A percentile compares a stretch with the other conserved stretches of the same genome.
Conservation (phyloP, 2,113 vertebrate genomes). For the Vidua macroura region DNA sequence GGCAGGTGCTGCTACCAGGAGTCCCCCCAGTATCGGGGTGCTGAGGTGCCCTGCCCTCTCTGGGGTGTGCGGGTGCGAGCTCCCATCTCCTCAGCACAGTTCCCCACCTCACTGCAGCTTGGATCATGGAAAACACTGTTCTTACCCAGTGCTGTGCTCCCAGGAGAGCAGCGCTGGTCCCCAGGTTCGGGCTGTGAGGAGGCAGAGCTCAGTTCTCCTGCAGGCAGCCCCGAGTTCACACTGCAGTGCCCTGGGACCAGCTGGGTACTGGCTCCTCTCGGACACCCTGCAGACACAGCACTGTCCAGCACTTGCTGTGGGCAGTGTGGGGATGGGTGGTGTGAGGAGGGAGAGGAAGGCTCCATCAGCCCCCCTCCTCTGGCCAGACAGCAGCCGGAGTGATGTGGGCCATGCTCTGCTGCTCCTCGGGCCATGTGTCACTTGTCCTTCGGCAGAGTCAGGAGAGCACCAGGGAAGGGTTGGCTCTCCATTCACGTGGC, state of each 20-base stretch:
- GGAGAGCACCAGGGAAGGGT: background rate
- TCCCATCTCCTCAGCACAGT: background rate
- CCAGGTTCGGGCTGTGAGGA: rapidly evolving
- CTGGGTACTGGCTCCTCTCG: rapidly evolving
- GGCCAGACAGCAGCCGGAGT: background rate
- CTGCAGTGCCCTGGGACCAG: rapidly evolving
- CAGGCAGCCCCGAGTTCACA: rapidly evolving
- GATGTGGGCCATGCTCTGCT: background rate
- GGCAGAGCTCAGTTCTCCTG: background rate
- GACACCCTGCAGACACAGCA: background rate
- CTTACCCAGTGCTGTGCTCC: rapidly evolving
- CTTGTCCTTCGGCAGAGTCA: rapidly evolving
- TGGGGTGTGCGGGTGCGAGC: rapidly evolving
- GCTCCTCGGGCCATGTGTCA: rapidly evolving
- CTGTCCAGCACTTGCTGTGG: background rate
- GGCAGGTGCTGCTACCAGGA: background rate
- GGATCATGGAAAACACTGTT: rapidly evolving
- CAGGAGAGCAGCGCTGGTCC: background rate
- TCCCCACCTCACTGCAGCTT: rapidly evolving
- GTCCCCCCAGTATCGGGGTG: rapidly evolving
- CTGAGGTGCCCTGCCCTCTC: background rate
- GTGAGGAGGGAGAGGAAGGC: background rate
- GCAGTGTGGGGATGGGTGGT: rapidly evolving
- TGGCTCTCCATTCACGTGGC: rapidly evolving
- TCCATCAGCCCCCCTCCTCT: background rate